Conservation (phyloP, 2,113 vertebrate species). For the Nannobrachium achirus region DNA sequence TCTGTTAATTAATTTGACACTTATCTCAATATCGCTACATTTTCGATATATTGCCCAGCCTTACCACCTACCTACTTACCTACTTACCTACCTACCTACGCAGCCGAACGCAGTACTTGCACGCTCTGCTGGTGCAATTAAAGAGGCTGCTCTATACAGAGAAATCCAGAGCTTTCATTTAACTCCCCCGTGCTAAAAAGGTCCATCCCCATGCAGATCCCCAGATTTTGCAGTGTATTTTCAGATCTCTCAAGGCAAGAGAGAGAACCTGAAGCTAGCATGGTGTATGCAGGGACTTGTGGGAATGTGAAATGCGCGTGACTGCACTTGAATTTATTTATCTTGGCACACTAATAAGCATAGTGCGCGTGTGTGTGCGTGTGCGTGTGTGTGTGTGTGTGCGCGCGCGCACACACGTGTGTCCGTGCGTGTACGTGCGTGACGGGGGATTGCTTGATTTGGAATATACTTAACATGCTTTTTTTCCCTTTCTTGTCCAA, state of each 20-base stretch:
- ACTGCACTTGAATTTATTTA: neutral
- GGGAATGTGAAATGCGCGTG: conserved; percentile 21
- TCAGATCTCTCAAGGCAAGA: conserved; percentile 49
- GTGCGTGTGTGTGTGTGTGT: neutral
- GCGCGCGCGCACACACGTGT: neutral
- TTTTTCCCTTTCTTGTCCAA: conserved; percentile 45
- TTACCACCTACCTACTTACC: too few relatives aligned
- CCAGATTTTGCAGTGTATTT: neutral
- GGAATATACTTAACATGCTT: neutral
- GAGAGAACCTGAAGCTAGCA: neutral
- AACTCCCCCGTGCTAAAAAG: too few relatives aligned
- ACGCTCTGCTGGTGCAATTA: too few relatives aligned
- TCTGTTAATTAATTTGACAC: too few relatives aligned
- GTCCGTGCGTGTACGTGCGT: conserved; percentile 14
- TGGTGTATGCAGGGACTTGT: neutral
- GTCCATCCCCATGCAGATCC: too few relatives aligned
- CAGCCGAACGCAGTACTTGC: too few relatives aligned
- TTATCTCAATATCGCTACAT: too few relatives aligned
- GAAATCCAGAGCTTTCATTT: too few relatives aligned
- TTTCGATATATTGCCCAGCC: too few relatives aligned
- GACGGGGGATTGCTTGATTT: too few relatives aligned
- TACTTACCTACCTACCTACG: too few relatives aligned
- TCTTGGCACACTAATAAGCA: conserved; percentile 23
- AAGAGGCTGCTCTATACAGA: conserved; percentile 37
- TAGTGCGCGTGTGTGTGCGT: conserved; percentile 11